phyloP scores from a whole-genome alignment of 2,113 vertebrate species.

The Ctenomys sociabilis region DNA sequence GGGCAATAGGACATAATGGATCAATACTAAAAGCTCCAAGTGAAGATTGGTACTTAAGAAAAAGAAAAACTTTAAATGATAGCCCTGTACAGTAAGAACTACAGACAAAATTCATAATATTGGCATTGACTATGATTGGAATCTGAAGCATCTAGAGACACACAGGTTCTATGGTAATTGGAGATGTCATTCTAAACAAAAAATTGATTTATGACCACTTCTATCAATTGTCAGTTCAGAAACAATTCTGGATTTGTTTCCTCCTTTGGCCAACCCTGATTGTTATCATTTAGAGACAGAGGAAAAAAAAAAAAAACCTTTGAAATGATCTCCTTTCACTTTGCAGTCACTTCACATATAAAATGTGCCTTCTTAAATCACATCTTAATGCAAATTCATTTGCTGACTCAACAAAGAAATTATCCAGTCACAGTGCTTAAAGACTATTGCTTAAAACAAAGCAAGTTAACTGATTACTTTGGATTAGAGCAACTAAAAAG shows the following conservation, averaged over 20 bases:
- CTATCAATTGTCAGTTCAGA: constrained; percentile 4
- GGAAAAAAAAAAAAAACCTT: background rate
- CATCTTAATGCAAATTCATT: constrained; percentile 16
- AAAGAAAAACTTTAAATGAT: constrained; percentile 43
- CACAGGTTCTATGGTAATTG: background rate
- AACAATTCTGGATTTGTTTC: background rate
- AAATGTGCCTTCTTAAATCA: constrained; percentile 38
- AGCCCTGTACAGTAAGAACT: constrained; percentile 26
- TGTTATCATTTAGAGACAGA: background rate
- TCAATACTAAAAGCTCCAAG: background rate
- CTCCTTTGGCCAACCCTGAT: background rate
- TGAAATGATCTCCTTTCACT: constrained; percentile 31
- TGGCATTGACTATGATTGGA: background rate
- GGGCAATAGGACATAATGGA: background rate
- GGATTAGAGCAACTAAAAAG: background rate
- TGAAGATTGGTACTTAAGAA: background rate
- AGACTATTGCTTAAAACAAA: constrained; percentile 28
- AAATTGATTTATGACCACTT: background rate
- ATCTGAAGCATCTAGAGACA: background rate
- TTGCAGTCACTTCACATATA: constrained; percentile 8
- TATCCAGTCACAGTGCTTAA: background rate
- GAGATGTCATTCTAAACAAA: constrained; percentile 19
- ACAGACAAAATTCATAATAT: constrained; percentile 16
- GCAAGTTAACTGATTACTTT: background rate
- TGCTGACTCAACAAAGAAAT: constrained; percentile 16